Percentiles rank a stretch among this genome's conserved stretches.
phyloP scores from a whole-genome alignment of 1,140 invertebrate genomes.

The Dendroctonus ponderosae region DNA sequence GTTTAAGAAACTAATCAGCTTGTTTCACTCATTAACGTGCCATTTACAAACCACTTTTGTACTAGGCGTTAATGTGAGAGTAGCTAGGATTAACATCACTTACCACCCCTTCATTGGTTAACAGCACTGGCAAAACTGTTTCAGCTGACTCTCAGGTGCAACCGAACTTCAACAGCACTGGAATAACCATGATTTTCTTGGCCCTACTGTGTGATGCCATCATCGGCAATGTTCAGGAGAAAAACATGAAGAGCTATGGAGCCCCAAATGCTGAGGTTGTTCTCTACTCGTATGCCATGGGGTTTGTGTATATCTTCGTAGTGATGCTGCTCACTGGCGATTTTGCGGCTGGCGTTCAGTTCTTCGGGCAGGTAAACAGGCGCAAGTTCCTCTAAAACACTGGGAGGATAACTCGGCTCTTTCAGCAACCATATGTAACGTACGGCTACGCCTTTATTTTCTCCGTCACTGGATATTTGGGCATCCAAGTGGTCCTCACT shows the following conservation, averaged over 20 bases:
- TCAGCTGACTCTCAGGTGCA: constrained; percentile 86
- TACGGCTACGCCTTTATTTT: constrained; percentile 87
- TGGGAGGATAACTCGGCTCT: not conserved
- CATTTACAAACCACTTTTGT: too few species aligned
- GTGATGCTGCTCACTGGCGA: constrained; percentile 73
- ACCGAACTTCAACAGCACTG: constrained; percentile 81
- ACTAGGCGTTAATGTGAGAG: too few species aligned
- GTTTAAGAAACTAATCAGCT: constrained; percentile 4
- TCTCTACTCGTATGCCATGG: constrained; percentile 88
- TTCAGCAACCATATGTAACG: constrained; percentile 70
- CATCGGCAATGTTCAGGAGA: constrained; percentile 96
- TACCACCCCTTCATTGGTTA: not conserved
- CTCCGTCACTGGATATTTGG: constrained; percentile 86
- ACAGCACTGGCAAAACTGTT: constrained; percentile 33
- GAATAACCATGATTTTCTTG: constrained; percentile 82
- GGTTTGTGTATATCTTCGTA: constrained; percentile 80
- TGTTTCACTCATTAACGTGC: not conserved
- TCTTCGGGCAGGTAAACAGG: constrained; percentile 71
- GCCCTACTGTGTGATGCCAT: constrained; percentile 89
- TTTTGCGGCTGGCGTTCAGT: constrained; percentile 70
- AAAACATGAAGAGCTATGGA: constrained; percentile 80
- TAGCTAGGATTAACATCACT: not conserved
- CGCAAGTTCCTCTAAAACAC: not conserved
- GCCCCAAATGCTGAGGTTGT: constrained; percentile 90
- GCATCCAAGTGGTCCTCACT: constrained; percentile 87